These are phyloP conservation scores for Volucella zonaria DNA, from an alignment of 2,888 invertebrate species.

Conservation along the genomic window DNA sequence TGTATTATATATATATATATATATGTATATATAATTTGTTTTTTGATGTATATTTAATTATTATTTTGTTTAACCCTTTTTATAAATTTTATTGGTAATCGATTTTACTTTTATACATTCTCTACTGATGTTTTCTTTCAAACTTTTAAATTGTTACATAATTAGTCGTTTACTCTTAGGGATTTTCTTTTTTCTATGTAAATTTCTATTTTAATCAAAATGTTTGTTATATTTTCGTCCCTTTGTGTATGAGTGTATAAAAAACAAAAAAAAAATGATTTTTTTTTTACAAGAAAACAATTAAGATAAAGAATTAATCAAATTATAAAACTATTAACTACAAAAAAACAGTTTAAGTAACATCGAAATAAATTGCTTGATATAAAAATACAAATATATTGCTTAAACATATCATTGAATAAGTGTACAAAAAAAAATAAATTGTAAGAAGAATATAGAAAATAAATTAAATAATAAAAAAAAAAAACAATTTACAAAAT, in stretches of 20 bases:
- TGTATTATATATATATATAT: conserved; percentile 62
- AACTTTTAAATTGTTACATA: conserved; percentile 52
- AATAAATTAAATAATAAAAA: conserved; percentile 48
- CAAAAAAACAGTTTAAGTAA: conserved; percentile 63
- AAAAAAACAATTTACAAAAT: conserved; percentile 70
- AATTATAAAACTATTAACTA: conserved; percentile 30
- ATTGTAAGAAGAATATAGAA: conserved; percentile 27
- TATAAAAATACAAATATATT: conserved; percentile 67
- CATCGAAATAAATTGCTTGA: conserved; percentile 66
- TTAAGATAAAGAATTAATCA: conserved; percentile 14
- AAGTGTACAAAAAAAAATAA: conserved; percentile 20
- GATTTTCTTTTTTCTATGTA: conserved; percentile 36
- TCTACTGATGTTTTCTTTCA: conserved; percentile 56
- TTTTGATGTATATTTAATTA: conserved; percentile 32
- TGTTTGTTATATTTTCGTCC: conserved; percentile 58
- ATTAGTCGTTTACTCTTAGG: conserved; percentile 34
- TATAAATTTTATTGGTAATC: conserved; percentile 59
- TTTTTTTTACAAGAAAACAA: conserved; percentile 44
- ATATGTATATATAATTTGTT: conserved; percentile 40
- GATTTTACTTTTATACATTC: conserved; percentile 52
- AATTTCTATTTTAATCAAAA: conserved; percentile 61
- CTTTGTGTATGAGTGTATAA: conserved; percentile 50
- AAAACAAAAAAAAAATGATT: conserved; percentile 19
- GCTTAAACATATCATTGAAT: conserved; percentile 61
- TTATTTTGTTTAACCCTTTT: conserved; percentile 26